Base-by-base conservation (phyloP, 2,113 vertebrate species). In the Caretta caretta region DNA sequence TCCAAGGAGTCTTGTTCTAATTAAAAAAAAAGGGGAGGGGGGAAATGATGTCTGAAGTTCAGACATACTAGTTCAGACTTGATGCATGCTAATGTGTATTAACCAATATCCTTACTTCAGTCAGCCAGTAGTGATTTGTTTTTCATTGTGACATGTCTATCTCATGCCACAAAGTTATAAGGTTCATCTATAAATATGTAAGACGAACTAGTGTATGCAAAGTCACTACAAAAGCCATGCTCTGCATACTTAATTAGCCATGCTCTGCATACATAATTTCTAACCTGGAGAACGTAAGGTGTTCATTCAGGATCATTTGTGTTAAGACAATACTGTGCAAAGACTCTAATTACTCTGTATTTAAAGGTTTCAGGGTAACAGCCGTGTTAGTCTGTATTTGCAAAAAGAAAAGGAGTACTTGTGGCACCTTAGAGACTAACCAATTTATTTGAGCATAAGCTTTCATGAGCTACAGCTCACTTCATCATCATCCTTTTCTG, bases 341-440 rank as follows among this genome's bases (percentile, higher is more conserved):
- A 95, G 90, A 14, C 80, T 96, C 83, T 88, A 95, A 90, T 96
- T 95, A 81, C 87, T 94, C 91, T 81, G 93, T 75, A 94, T 90
- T 92, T 75, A 89, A 57, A 57, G 24, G 42, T 42, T 42, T 42
- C 42, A 42, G 42, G 42, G 42, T 42, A 42, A 42, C 42, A 42
- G 42, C 42, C 42, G 42, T 42, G 42, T 42, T 42, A 42, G 42
- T 42, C 42, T 42, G 42, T 42, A 42, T 42, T 42, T 42, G 42
- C 42, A 42, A 42, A 42, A 42, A 42, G 42, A 42, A 42, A 42
- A 42, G 42, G 42, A 42, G 42, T 42, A 42, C 42, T 42, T 42
- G 42, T 42, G 42, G 42, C 42, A 42, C 42, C 42, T 42, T 42
- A 42, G 42, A 42, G 42, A 42, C 42, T 42, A 42, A 42, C 42